Evolutionary conservation across 2,888 invertebrate genomes (phyloP).

Genomic region (Scaptomyza tumidula): DNA sequence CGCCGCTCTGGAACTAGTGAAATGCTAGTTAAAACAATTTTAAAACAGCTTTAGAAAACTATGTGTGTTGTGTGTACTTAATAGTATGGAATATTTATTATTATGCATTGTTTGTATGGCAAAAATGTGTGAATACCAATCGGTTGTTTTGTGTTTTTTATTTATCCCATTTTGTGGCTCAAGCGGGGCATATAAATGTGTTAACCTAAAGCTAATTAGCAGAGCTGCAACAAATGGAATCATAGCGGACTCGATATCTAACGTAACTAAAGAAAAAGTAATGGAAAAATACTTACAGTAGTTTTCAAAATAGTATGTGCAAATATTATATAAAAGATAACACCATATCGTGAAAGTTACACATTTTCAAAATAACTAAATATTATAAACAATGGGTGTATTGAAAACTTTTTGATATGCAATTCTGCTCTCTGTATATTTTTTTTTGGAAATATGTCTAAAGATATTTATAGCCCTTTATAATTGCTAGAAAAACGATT

Average conservation of each 20-base stretch:
- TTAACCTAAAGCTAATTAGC: conserved; percentile 19
- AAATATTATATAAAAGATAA: neutral
- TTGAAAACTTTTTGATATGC: neutral
- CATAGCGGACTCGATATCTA: neutral
- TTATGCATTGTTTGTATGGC: conserved; percentile 11
- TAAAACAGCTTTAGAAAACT: conserved; percentile 12
- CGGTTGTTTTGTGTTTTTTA: conserved; percentile 14
- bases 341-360: no score
- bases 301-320: neutral
- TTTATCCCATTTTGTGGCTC: conserved; percentile 4
- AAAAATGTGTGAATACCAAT: conserved; percentile 29
- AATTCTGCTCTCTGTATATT: neutral
- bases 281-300: neutral
- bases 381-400: no score
- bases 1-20: conserved; percentile 25
- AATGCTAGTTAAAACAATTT: conserved; percentile 33
- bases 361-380: no score
- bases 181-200: conserved; percentile 22
- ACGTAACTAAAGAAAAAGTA: neutral
- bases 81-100: conserved; percentile 20
- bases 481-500: conserved; percentile 24
- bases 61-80: no score
- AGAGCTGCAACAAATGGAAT: conserved; percentile 5
- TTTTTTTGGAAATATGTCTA: neutral
- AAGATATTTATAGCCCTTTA: conserved; percentile 37